Evolutionary conservation across 2,113 vertebrate genomes (phyloP).

Genomic region (Elanoides forficatus): DNA sequence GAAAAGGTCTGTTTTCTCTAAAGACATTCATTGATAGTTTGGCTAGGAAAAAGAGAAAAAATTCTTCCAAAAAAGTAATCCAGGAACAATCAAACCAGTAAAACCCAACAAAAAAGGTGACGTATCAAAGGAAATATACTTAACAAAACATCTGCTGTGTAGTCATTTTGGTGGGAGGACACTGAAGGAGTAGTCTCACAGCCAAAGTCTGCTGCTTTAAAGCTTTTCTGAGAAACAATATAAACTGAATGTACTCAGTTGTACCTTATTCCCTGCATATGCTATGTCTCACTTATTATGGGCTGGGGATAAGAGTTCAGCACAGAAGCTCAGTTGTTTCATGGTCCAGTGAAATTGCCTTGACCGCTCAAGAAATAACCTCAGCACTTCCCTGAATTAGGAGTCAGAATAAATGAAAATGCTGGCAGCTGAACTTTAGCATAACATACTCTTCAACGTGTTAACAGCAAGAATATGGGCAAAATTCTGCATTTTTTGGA

Average conservation of each 20-base stretch:
- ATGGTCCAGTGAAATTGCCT: neutral
- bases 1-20: neutral
- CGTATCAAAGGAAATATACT: neutral
- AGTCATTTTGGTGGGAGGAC: neutral
- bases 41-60: neutral
- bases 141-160: neutral
- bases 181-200: neutral
- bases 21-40: neutral
- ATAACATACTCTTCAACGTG: neutral
- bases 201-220: neutral
- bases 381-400: neutral
- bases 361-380: neutral
- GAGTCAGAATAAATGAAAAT: slow-evolving; percentile 4
- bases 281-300: neutral
- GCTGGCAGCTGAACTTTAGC: neutral
- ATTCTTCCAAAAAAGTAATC: neutral
- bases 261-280: neutral
- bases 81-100: neutral
- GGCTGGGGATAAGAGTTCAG: neutral
- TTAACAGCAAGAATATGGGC: neutral
- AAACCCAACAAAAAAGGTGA: neutral
- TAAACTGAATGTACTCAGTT: neutral
- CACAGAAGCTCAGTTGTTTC: neutral
- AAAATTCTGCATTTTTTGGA: neutral
- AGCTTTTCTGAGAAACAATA: neutral